These are phyloP conservation scores for Polylopha cassiicola DNA, from an alignment of 2,888 invertebrate species.

Conservation along the genomic window DNA sequence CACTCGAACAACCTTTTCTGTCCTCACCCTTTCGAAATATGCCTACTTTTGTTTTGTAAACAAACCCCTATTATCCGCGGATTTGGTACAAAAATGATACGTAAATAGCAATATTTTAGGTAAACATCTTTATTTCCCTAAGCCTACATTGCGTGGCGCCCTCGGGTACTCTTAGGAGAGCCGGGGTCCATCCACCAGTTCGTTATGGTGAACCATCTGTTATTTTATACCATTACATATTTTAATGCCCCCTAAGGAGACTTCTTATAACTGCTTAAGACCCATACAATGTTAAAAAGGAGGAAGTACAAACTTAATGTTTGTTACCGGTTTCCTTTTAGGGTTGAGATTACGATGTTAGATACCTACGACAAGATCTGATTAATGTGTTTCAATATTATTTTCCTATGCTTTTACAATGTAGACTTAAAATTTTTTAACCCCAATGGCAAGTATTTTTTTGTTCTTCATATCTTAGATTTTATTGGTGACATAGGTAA, in stretches of 20 bases:
- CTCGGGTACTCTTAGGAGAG: constrained; percentile 50
- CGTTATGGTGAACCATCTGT: constrained; percentile 69
- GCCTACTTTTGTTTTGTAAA: constrained; percentile 54
- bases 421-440: too few relatives aligned
- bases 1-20: constrained; percentile 13
- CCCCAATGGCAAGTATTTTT: too few relatives aligned
- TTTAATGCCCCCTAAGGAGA: constrained; percentile 63
- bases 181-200: constrained; percentile 58
- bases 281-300: too few relatives aligned
- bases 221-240: constrained; percentile 72
- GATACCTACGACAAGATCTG: too few relatives aligned
- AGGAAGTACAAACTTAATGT: too few relatives aligned
- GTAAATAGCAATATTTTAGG: constrained; percentile 72
- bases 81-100: constrained; percentile 68
- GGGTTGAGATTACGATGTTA: too few relatives aligned
- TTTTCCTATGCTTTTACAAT: too few relatives aligned
- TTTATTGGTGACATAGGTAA: too few relatives aligned
- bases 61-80: constrained; percentile 63
- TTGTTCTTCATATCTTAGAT: too few relatives aligned
- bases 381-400: too few relatives aligned
- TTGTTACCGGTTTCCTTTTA: too few relatives aligned
- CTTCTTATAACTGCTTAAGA: constrained; percentile 40
- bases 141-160: constrained; percentile 55
- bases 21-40: constrained; percentile 36
- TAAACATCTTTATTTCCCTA: constrained; percentile 67